Evolutionary conservation across 2,797 vertebrate species (phyloP).

Genomic region (Pampus argenteus): DNA sequence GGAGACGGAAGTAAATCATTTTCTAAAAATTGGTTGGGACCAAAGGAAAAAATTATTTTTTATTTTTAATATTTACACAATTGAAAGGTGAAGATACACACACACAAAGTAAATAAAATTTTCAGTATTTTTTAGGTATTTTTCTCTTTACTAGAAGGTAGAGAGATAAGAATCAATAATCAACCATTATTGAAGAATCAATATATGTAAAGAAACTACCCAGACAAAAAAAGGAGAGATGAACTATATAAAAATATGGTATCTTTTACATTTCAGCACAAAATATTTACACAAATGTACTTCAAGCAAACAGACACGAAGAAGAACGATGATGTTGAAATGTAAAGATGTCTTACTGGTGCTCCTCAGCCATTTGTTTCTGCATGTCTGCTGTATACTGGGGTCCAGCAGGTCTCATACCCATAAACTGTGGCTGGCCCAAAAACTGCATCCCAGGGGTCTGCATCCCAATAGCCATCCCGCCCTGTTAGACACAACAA

Average conservation of each 20-base stretch:
- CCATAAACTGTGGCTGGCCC: conserved; percentile 92
- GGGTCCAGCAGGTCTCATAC: conserved; percentile 90
- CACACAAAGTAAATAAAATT: not conserved
- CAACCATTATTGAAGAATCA: not conserved
- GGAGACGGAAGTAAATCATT: conserved; percentile 2
- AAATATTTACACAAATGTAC: not conserved
- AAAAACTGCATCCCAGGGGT: conserved; percentile 91
- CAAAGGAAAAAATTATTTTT: not conserved
- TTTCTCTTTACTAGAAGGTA: not conserved
- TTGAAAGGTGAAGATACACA: not conserved
- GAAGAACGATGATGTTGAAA: not conserved
- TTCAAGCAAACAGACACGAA: not conserved
- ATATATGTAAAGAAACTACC: not conserved
- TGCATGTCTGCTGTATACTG: conserved; percentile 94
- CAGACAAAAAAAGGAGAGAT: not conserved
- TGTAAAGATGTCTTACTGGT: conserved; percentile 89
- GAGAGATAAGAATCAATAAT: not conserved
- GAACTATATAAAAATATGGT: no score
- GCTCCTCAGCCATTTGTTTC: conserved; percentile 98
- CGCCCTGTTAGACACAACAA: conserved; percentile 82
- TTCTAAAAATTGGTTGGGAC: not conserved
- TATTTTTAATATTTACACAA: no score
- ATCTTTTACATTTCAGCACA: no score
- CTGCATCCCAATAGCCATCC: conserved; percentile 93
- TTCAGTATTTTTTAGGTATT: no score